phyloP scores from a whole-genome alignment of 2,888 invertebrate species.

The Dromius quadrimaculatus region DNA sequence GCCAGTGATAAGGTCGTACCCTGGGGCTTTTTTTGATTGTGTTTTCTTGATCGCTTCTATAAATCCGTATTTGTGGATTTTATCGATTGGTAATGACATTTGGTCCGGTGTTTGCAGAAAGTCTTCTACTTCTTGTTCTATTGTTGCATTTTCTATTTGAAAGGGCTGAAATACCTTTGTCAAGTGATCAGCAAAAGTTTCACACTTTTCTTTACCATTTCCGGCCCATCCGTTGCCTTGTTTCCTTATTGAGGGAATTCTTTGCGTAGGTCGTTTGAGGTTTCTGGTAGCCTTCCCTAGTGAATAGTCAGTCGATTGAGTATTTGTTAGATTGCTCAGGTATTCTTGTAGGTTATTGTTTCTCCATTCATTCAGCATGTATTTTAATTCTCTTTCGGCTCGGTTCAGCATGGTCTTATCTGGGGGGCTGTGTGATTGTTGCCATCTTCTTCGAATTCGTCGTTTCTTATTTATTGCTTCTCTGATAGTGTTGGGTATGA shows the following conservation, averaged over 20 bases:
- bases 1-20: too few species aligned
- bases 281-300: slow-evolving; percentile 48
- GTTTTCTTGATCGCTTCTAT: too few species aligned
- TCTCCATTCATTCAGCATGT: too few species aligned
- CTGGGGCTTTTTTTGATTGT: too few species aligned
- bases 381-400: slow-evolving; percentile 9
- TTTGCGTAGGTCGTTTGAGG: too few species aligned
- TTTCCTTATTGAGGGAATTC: slow-evolving; percentile 53
- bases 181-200: too few species aligned
- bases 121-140: slow-evolving; percentile 37
- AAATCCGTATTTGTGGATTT: too few species aligned
- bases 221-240: slow-evolving; percentile 54
- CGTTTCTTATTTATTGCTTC: slow-evolving; percentile 39
- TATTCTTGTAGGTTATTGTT: slow-evolving; percentile 7
- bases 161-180: too few species aligned
- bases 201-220: slow-evolving; percentile 53
- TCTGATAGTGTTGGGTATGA: background rate
- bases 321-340: background rate
- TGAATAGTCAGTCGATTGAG: too few species aligned
- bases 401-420: slow-evolving; percentile 40
- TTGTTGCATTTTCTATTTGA: slow-evolving; percentile 41
- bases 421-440: slow-evolving; percentile 25
- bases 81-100: slow-evolving; percentile 36
- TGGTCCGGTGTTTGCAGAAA: slow-evolving; percentile 41
- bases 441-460: slow-evolving; percentile 36